Evolutionary conservation across 2,888 invertebrate genomes (phyloP), one percentile per base, ranked within the genome.

Genomic region (Drosophila aldrichi): DNA sequence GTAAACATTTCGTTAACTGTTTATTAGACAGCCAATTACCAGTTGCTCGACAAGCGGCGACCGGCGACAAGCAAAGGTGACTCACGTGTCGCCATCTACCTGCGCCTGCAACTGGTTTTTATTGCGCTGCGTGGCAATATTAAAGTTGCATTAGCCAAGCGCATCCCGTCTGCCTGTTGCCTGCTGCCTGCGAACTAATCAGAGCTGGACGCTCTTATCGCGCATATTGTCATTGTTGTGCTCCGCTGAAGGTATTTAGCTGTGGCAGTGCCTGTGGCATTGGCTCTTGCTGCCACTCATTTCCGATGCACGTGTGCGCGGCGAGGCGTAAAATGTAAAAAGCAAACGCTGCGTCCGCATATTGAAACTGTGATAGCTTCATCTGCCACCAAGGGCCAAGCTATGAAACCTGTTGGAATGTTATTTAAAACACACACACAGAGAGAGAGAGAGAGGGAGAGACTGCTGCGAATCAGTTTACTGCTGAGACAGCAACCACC

Each of bases 241-340:
- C 62, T 61, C 36, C 40, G 63, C 44, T 72, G 59, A 18, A 32
- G 36, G 32, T 32, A 49, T 44, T 55, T 41, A 36, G 36, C 25
- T 25, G 25, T 25, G 25, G 25, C 25, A 25, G 25, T 25, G 25
- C 25, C 32, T 29, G 29, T 29, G 29, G 29, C 29, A 29, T 29
- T 29, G 51, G 25, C 36, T 32, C 20, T 34, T 60, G 46, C 16
- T 55, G 68, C 59, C 52, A 29, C 65, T 68, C 77, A 77, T 64
- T 86, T 84, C 87, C 83, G 83, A 44, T 74, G 86, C 86, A 83
- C 83, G 83, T 83, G 86, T 81, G 82, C 64, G 57, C 79, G 70
- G 44, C 67, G 81, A 67, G 72, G 71, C 84, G 67, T 79, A 68
- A 81, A 78, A 74, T 40, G 16, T 44, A 8, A 43, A 55, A 44